Base-by-base conservation (phyloP, 2,797 vertebrate genomes). In the Sylvia borin region DNA sequence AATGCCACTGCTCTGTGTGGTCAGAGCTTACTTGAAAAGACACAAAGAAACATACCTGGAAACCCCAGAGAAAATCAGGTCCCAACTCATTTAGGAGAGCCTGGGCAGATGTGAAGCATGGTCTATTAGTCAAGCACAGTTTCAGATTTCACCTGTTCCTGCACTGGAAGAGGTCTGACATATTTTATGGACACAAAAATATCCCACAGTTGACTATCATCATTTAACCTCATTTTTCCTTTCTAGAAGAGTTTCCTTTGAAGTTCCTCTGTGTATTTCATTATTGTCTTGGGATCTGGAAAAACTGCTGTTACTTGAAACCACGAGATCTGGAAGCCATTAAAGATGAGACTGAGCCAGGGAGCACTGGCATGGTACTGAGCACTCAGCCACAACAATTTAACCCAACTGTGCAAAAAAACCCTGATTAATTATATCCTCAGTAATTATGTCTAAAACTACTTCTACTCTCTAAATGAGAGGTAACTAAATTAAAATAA, bases 61-160 rank as follows among this genome's bases (percentile, higher is more conserved):
- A 93, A 65, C 5, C 25, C 26, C 27, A 58, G 36, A 58, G 34
- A 84, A 11, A 66, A 62, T 67, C 48, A 36, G 29, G 42, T 55
- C 55, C 36, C 51, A 62, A 36, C 32, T 22, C 13, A 14, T 40
- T 81, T 22, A 79, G 78, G 40, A 60, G 55, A 60, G 45, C 57
- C 64, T 50, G n/a, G 67, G 25, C 47, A 86, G 74, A 48, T 42
- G 13, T 17, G 32, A 84, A 85, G 45, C 50, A 31, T 1, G 2
- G 34, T 32, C 68, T 68, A 15, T 67, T 27, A 68, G 53, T 78
- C 78, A 81, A 68, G 38, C 16, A 45, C 31, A 55, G 81, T 95
- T 94, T 94, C 88, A 91, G 45, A 81, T 96, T 97, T 97, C 95
- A 97, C 97, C 96, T 97, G 94, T 85, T 97, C 81, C 96, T 95